phyloP scores from a whole-genome alignment of 1,140 invertebrate species.

The Artemia franciscana region DNA sequence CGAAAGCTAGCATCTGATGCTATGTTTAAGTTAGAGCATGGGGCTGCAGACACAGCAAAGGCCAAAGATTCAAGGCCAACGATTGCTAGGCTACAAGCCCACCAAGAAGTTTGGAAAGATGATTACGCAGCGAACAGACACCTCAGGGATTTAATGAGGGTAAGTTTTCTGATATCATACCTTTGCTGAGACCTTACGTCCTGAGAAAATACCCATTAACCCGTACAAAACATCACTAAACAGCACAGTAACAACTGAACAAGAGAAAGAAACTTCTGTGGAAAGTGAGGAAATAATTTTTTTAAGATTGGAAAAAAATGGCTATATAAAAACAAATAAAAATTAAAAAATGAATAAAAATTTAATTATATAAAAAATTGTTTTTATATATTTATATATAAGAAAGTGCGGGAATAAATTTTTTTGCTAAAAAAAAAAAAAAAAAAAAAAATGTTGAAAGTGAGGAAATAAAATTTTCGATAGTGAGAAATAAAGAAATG shows the following conservation, averaged over 20 bases:
- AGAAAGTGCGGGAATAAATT: too few relatives aligned
- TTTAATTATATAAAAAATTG: too few relatives aligned
- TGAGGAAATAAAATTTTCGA: too few relatives aligned
- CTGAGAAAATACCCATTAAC: background rate
- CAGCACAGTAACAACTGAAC: background rate
- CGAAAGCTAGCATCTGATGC: constrained; percentile 73
- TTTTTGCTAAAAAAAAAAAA: too few relatives aligned
- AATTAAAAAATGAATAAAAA: constrained; percentile 1
- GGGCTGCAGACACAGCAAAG: constrained; percentile 46
- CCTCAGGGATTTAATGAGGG: constrained; percentile 56
- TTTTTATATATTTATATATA: too few relatives aligned
- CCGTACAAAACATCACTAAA: too few relatives aligned
- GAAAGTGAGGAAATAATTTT: background rate
- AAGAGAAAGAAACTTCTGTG: background rate
- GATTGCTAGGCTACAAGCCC: constrained; percentile 43
- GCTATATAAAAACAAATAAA: background rate
- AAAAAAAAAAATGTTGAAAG: too few relatives aligned
- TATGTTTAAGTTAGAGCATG: constrained; percentile 88
- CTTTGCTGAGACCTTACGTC: background rate
- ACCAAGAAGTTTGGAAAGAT: constrained; percentile 66
- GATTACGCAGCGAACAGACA: constrained; percentile 68
- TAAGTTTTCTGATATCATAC: constrained; percentile 22
- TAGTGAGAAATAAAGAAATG: too few relatives aligned
- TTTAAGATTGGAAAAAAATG: background rate
- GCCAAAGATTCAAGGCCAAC: constrained; percentile 41